phyloP scores from a whole-genome alignment of 2,888 invertebrate genomes.

The Melanotus villosus region DNA sequence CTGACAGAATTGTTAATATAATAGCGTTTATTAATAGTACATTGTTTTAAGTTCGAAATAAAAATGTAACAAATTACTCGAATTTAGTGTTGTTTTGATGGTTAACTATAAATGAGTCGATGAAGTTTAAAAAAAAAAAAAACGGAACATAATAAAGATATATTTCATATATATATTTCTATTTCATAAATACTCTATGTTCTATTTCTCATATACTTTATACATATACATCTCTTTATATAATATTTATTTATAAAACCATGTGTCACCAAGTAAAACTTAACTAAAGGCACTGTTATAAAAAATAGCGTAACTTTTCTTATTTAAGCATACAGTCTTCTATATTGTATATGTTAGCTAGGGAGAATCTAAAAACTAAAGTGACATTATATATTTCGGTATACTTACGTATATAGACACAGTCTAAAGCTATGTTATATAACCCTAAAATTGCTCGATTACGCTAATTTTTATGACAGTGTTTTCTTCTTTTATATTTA shows the following conservation, averaged over 20 bases:
- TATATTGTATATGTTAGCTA: conserved; percentile 61
- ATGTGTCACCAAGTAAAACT: conserved; percentile 68
- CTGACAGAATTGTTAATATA: conserved; percentile 40
- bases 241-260: conserved; percentile 68
- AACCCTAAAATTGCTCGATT: conserved; percentile 50
- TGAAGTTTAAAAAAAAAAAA: conserved; percentile 39
- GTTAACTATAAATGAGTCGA: conserved; percentile 43
- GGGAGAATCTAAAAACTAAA: conserved; percentile 58
- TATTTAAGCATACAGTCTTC: conserved; percentile 66
- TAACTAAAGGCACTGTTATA: conserved; percentile 62
- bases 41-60: conserved; percentile 34
- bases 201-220: conserved; percentile 68
- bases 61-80: conserved; percentile 42
- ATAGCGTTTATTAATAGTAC: conserved; percentile 21
- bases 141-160: conserved; percentile 59
- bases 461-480: conserved; percentile 53
- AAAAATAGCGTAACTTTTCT: conserved; percentile 59
- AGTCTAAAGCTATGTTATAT: conserved; percentile 57
- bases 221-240: conserved; percentile 69
- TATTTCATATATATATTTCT: conserved; percentile 67
- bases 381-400: conserved; percentile 59
- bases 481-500: too few species aligned
- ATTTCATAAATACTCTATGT: conserved; percentile 67
- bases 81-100: conserved; percentile 47
- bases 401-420: conserved; percentile 62